Conservation (phyloP, 2,113 vertebrate species). For the Electrona antarctica region DNA sequence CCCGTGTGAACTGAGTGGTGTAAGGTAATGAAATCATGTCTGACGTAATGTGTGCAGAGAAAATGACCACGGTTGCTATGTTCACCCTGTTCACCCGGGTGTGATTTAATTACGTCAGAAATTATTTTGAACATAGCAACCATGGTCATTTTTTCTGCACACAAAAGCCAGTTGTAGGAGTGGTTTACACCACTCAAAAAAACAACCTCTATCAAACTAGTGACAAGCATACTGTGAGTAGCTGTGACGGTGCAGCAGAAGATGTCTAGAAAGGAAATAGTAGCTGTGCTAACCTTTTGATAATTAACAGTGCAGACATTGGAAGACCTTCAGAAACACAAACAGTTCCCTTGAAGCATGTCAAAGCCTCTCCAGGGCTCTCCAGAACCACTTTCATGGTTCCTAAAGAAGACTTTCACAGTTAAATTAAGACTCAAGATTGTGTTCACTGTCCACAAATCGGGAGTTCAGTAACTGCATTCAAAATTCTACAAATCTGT, state of each 20-base stretch:
- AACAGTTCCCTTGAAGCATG: slow-evolving; percentile 18
- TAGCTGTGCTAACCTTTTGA: slow-evolving; percentile 36
- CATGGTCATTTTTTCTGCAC: no score
- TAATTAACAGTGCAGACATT: slow-evolving; percentile 23
- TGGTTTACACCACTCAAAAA: no score
- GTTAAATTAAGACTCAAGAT: no score
- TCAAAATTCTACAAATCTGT: slow-evolving; percentile 4
- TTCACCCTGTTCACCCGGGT: no score
- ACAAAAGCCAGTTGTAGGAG: no score
- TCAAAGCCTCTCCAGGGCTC: slow-evolving; percentile 12
- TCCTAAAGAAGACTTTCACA: slow-evolving; percentile 30
- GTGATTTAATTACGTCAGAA: no score
- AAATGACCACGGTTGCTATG: no score
- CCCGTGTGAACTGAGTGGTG: no score
- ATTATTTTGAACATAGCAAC: no score
- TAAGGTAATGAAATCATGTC: no score
- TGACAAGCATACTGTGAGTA: background rate
- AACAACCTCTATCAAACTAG: no score
- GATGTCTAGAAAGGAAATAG: slow-evolving; percentile 21
- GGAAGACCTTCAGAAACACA: slow-evolving; percentile 40
- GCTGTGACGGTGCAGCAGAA: background rate
- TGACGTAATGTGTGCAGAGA: no score
- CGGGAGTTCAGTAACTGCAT: background rate
- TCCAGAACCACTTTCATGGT: slow-evolving; percentile 24
- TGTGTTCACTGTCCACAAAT: background rate